Evolutionary conservation across 2,888 invertebrate genomes (phyloP), one percentile per base, ranked within the genome.

Genomic region (Deilephila elpenor): DNA sequence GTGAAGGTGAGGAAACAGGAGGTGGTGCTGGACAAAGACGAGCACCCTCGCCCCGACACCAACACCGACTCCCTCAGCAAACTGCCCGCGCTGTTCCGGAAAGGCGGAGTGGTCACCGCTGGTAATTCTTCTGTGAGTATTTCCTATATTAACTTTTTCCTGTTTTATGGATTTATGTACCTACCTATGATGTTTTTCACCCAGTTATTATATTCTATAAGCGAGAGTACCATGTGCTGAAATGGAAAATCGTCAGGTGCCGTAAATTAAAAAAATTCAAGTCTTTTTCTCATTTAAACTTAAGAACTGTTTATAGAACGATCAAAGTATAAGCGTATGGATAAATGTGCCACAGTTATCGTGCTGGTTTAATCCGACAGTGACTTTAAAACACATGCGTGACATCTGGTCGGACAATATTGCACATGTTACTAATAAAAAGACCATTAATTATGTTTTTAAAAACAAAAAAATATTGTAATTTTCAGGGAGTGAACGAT

Each of bases 101-200:
- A 99, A 89, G 96, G 97, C 76, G 99, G 99, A 44, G 96, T 97
- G 6, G 98, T 99, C 4, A 98, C 98, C n/a, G 99, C 99, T 77
- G 99, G 98, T 59, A 97, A 97, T 82, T 98, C 99, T 73, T 99
- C 99, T 96, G 98, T 97, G 86, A 87, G 86, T 78, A 60, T 60
- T 64, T 25, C 20, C 25, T 25, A 25, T 25, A 29, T 32, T 61
- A 60, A 19, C 71, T 32, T n/a, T 37, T 5, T 53, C 8, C 0
- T 25, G 14, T 14, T 25, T 7, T 25, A 25, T 1, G 11, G 1
- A 11, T 44, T 44, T 8, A 44, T 44, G 44, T 25, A 25, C 1
- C 1, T 25, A 25, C 25, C 25, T 37, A 37, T 37, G 6, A 37
- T 37, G 37, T 37, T 37, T 7, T 37, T 1, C 25, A 25, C 0